These are phyloP conservation scores for Champsocephalus esox DNA, from an alignment of 2,797 vertebrate species.

Conservation along the genomic window DNA sequence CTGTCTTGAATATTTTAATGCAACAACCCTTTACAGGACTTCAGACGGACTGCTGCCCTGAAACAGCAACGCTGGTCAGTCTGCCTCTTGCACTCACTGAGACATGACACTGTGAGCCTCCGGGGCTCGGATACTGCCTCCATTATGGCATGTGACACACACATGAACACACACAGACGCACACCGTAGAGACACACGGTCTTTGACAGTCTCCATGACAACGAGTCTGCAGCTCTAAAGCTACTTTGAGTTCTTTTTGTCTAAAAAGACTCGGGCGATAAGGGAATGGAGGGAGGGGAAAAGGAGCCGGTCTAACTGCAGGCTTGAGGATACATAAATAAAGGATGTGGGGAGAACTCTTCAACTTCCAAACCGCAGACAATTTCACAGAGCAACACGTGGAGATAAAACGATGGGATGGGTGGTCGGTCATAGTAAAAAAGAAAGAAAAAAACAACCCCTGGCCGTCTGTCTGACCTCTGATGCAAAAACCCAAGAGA, in stretches of 20 bases:
- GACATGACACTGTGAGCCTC: conserved; percentile 71
- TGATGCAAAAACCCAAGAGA: conserved; percentile 24
- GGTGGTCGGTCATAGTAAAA: neutral
- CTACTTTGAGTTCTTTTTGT: conserved; percentile 83
- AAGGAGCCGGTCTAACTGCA: conserved; percentile 63
- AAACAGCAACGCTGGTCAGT: conserved; percentile 55
- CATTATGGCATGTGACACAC: conserved; percentile 69
- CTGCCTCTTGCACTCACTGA: conserved; percentile 66
- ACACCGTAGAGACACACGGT: conserved; percentile 28
- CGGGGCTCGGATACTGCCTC: conserved; percentile 66
- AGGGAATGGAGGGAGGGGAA: conserved; percentile 57
- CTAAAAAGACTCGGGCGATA: conserved; percentile 82
- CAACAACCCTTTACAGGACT: conserved; percentile 26
- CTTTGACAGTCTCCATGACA: conserved; percentile 89
- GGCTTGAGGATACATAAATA: conserved; percentile 77
- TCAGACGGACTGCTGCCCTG: conserved; percentile 36
- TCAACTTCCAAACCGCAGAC: conserved; percentile 51
- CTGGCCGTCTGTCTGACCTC: conserved; percentile 27
- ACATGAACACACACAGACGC: conserved; percentile 41
- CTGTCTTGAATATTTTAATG: conserved; percentile 35
- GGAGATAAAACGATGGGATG: conserved; percentile 31
- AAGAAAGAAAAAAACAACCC: neutral
- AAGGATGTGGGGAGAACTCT: conserved; percentile 74
- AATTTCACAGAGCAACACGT: conserved; percentile 59
- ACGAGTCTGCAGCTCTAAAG: conserved; percentile 82